Conservation (phyloP, 1,140 invertebrate species). For the Oedothorax gibbosus region DNA sequence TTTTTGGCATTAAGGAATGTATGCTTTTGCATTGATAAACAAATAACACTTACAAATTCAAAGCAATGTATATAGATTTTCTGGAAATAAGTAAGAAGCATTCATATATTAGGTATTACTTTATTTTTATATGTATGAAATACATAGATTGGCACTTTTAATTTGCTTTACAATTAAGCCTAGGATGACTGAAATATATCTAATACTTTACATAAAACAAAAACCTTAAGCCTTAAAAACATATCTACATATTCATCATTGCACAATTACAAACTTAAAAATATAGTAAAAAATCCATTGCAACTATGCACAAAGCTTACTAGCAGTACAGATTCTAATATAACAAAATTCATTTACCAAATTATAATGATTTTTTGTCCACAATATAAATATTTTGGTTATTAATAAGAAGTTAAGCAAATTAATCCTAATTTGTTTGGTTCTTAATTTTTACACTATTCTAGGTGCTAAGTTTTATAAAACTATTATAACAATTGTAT, state of each 20-base stretch:
- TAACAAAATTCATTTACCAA: not conserved
- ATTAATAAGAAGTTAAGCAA: not conserved
- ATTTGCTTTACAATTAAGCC: slow-evolving; percentile 11
- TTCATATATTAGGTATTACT: too few species aligned
- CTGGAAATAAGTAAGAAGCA: too few species aligned
- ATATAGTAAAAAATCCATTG: not conserved
- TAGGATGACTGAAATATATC: slow-evolving; percentile 5
- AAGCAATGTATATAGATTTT: too few species aligned
- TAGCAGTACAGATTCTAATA: not conserved
- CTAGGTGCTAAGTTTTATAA: too few species aligned
- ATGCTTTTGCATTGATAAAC: too few species aligned
- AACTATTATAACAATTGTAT: too few species aligned
- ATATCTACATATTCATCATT: not conserved
- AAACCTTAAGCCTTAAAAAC: slow-evolving; percentile 6
- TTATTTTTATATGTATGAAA: not conserved
- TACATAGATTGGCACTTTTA: slow-evolving; percentile 47
- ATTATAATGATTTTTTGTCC: not conserved
- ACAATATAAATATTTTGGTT: not conserved
- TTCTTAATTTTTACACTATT: too few species aligned
- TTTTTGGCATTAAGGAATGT: too few species aligned
- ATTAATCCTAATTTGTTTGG: not conserved
- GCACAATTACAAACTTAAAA: not conserved
- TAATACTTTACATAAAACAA: not conserved
- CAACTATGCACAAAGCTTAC: not conserved
- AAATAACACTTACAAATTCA: too few species aligned